Percentiles rank a stretch among this genome's conserved stretches.
phyloP scores from a whole-genome alignment of 2,888 invertebrate genomes.

The Eupithecia insigniata region DNA sequence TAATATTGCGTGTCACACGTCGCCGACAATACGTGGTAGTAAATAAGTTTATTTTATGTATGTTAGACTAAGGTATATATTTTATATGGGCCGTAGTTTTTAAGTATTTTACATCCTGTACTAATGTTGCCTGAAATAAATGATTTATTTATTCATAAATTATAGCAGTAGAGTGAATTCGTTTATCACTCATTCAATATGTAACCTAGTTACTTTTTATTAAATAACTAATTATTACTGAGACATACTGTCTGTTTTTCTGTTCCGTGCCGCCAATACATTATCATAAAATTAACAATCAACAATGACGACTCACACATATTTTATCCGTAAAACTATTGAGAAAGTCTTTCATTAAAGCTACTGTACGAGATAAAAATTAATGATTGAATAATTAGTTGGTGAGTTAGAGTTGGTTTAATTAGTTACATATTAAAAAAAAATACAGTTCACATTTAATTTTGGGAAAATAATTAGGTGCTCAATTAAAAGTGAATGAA shows the following conservation, averaged over 20 bases:
- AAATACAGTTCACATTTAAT: neutral
- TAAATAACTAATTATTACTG: neutral
- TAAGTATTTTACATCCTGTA: no score
- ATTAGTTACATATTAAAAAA: no score
- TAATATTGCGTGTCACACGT: no score
- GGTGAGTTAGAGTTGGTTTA: no score
- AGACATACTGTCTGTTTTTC: neutral
- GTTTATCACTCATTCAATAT: no score
- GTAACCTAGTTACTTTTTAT: neutral
- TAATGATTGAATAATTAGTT: slow-evolving; percentile 6
- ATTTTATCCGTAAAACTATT: neutral
- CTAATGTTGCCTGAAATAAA: no score
- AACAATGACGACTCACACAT: neutral
- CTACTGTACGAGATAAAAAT: slow-evolving; percentile 20
- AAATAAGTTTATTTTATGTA: no score
- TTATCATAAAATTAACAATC: neutral
- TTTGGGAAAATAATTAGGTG: neutral
- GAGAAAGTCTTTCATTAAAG: neutral
- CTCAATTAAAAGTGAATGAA: neutral
- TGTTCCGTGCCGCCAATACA: neutral
- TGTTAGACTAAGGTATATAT: no score
- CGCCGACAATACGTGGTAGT: no score
- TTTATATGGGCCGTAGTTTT: no score
- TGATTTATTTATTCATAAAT: no score
- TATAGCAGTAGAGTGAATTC: no score